Conservation (phyloP, 35 echinoderm and acorn worm species). For the Eucidaris tribuloides region DNA sequence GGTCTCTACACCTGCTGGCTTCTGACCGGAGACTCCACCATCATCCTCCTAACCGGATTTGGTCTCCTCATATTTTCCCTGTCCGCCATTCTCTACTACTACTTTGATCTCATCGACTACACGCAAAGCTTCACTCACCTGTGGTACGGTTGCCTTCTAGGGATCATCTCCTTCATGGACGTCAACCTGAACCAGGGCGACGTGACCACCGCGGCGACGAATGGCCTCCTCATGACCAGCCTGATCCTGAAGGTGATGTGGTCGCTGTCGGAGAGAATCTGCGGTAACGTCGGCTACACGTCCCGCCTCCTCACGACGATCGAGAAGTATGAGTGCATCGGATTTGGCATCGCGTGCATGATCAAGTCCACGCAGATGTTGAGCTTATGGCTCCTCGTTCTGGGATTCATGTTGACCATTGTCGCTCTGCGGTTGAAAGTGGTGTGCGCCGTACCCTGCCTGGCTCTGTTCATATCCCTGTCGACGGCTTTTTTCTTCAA, state of each 20-base stretch:
- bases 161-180: conserved; percentile 76
- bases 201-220: conserved; percentile 36
- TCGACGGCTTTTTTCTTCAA: conserved; percentile 70
- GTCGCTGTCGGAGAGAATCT: conserved; percentile 48
- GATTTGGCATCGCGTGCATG: conserved; percentile 83
- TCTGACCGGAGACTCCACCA: conserved; percentile 46
- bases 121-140: conserved; percentile 76
- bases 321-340: conserved; percentile 79
- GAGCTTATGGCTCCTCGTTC: conserved; percentile 73
- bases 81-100: conserved; percentile 92
- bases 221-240: conserved; percentile 61
- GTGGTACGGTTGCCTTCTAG: conserved; percentile 92
- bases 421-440: conserved; percentile 73
- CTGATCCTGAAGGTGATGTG: conserved; percentile 67
- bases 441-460: conserved; percentile 58
- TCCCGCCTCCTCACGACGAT: conserved; percentile 60
- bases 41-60: conserved; percentile 67
- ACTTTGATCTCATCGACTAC: conserved; percentile 64
- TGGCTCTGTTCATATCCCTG: conserved; percentile 46
- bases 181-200: neutral
- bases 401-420: conserved; percentile 63
- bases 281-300: conserved; percentile 52
- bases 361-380: conserved; percentile 43
- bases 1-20: conserved; percentile 90
- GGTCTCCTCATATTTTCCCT: conserved; percentile 84